phyloP scores from a whole-genome alignment of 2,888 invertebrate species.

The Lamellibrachia satsuma region DNA sequence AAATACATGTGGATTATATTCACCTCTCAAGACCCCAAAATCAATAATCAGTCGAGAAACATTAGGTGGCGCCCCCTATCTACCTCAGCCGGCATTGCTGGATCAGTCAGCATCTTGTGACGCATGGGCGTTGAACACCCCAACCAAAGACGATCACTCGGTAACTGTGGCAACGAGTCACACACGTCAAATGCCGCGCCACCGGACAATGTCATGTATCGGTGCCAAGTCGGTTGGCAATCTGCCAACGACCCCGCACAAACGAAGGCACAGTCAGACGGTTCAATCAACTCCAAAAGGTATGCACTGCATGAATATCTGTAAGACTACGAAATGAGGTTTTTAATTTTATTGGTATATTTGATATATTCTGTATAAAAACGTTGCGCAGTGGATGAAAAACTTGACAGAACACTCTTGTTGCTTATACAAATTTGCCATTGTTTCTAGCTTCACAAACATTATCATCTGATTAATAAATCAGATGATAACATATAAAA shows the following conservation, averaged over 20 bases:
- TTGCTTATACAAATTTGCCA: too few relatives aligned
- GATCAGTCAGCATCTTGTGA: background rate
- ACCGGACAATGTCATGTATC: background rate
- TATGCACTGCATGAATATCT: background rate
- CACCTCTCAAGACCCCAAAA: background rate
- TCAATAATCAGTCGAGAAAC: background rate
- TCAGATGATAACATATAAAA: too few relatives aligned
- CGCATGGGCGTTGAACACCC: background rate
- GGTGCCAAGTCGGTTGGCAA: background rate
- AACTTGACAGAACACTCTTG: too few relatives aligned
- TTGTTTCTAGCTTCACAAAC: too few relatives aligned
- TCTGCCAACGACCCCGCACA: background rate
- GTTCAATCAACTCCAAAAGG: background rate
- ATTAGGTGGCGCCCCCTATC: background rate
- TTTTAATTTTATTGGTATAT: too few relatives aligned
- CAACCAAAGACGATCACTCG: background rate
- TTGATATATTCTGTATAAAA: too few relatives aligned
- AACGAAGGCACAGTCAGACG: background rate
- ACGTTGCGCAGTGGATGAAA: too few relatives aligned
- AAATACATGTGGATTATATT: background rate
- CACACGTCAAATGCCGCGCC: background rate
- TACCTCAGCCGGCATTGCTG: background rate
- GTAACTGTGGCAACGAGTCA: background rate
- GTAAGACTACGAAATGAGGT: too few relatives aligned
- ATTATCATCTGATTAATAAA: too few relatives aligned